Conservation (phyloP, 2,888 invertebrate genomes). For the Yponomeuta evonymella region DNA sequence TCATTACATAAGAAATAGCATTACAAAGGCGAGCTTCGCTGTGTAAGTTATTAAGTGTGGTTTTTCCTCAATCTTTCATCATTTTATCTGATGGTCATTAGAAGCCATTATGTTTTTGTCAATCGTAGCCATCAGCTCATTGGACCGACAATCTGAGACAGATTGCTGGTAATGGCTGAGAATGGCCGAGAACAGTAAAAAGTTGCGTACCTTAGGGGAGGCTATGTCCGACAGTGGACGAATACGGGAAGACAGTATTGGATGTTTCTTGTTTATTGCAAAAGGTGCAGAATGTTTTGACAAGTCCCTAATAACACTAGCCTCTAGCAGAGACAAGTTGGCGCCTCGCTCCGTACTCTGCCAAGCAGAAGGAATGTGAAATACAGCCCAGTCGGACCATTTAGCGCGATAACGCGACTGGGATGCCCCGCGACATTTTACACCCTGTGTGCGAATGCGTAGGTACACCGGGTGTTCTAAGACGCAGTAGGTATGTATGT, state of each 20-base stretch:
- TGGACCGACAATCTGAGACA: too few species aligned
- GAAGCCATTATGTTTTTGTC: too few species aligned
- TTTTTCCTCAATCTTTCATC: too few species aligned
- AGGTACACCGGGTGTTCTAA: neutral
- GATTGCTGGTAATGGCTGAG: too few species aligned
- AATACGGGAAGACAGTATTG: too few species aligned
- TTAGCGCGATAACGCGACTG: slow-evolving; percentile 34
- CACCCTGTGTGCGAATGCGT: neutral
- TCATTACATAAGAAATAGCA: too few species aligned
- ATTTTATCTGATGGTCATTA: too few species aligned
- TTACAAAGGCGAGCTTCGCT: too few species aligned
- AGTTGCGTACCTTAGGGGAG: neutral
- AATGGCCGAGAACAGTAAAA: too few species aligned
- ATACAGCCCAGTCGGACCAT: slow-evolving; percentile 30
- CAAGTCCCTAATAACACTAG: neutral
- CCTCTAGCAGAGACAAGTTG: slow-evolving; percentile 28
- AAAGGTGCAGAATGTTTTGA: neutral
- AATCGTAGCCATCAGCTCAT: too few species aligned
- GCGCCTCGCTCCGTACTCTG: slow-evolving; percentile 26
- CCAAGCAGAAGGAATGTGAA: slow-evolving; percentile 35
- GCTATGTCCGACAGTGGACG: neutral
- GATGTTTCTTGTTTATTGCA: neutral
- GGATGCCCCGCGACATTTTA: neutral
- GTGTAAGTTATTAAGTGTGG: too few species aligned
- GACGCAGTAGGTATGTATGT: neutral